These are phyloP conservation scores for Clanis bilineata DNA, from an alignment of 2,888 invertebrate species.

Conservation along the genomic window DNA sequence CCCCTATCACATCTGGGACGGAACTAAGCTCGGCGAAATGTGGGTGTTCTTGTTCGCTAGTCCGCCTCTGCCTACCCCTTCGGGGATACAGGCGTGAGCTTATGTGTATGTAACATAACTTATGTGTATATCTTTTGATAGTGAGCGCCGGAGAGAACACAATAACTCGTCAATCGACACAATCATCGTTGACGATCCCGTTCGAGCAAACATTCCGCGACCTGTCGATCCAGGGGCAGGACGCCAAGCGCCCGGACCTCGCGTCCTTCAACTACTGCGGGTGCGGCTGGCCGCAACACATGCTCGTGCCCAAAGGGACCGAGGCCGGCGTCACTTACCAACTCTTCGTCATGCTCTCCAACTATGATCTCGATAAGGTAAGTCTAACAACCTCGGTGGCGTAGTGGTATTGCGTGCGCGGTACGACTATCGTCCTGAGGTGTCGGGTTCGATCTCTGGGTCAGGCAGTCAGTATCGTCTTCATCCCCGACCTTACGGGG, in stretches of 20 bases:
- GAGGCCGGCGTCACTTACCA: slow-evolving; percentile 62
- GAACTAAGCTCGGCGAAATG: too few relatives aligned
- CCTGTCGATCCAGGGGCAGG: slow-evolving; percentile 54
- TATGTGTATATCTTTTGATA: slow-evolving; percentile 39
- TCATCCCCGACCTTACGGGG: neutral
- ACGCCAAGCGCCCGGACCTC: slow-evolving; percentile 43
- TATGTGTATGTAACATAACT: neutral
- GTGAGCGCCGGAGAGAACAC: slow-evolving; percentile 82
- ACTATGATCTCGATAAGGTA: slow-evolving; percentile 72
- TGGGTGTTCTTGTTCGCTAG: too few relatives aligned
- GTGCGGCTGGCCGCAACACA: slow-evolving; percentile 84
- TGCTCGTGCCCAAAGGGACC: slow-evolving; percentile 80
- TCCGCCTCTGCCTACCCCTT: too few relatives aligned
- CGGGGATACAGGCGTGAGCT: neutral
- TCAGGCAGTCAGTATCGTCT: too few relatives aligned
- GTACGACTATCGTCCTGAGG: too few relatives aligned
- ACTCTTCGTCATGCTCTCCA: slow-evolving; percentile 75
- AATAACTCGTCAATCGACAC: slow-evolving; percentile 79
- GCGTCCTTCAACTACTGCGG: slow-evolving; percentile 83
- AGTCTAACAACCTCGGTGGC: slow-evolving; percentile 29
- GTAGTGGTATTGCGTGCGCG: too few relatives aligned
- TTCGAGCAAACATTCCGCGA: slow-evolving; percentile 83
- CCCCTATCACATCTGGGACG: too few relatives aligned
- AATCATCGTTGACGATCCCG: slow-evolving; percentile 83
- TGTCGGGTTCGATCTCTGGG: too few relatives aligned